Percentiles rank a stretch among this genome's conserved stretches.
Conservation (phyloP, 1,140 invertebrate species). For the Zophobas atratus region DNA sequence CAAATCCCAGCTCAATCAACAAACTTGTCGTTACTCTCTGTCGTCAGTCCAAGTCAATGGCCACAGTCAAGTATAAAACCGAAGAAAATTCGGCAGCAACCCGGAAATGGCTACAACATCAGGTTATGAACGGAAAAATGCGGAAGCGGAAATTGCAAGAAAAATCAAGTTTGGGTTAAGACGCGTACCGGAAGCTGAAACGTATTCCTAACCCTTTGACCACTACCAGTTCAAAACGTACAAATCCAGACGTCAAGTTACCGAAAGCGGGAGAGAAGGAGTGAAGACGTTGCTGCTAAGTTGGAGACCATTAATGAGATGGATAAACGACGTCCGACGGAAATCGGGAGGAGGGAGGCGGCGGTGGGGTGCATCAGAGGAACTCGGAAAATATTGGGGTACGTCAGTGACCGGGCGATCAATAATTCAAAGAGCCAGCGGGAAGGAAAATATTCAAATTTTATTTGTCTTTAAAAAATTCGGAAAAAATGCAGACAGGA, state of each 20-base stretch:
- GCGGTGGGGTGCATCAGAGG: background rate
- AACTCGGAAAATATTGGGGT: constrained; percentile 20
- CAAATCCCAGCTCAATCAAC: no score
- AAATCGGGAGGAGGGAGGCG: constrained; percentile 10
- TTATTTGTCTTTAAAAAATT: constrained; percentile 9
- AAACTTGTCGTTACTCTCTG: no score
- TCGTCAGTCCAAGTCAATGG: no score
- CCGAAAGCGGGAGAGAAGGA: background rate
- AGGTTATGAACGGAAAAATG: background rate
- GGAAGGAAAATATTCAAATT: constrained; percentile 10
- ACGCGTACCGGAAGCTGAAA: constrained; percentile 2
- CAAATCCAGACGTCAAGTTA: background rate
- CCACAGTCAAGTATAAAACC: background rate
- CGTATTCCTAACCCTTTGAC: background rate
- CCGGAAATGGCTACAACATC: background rate
- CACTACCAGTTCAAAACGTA: background rate
- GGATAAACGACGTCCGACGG: constrained; percentile 14
- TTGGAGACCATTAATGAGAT: constrained; percentile 11
- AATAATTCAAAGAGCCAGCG: constrained; percentile 27
- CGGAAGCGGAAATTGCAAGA: constrained; percentile 16
- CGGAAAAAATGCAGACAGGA: constrained; percentile 19
- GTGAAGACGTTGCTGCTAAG: background rate
- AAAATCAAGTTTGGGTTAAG: constrained; percentile 9
- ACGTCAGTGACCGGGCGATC: constrained; percentile 24
- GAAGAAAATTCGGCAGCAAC: background rate